Evolutionary conservation across 1,140 invertebrate species (phyloP), one percentile per base, ranked within the genome.

Genomic region (Subanguina moxae): DNA sequence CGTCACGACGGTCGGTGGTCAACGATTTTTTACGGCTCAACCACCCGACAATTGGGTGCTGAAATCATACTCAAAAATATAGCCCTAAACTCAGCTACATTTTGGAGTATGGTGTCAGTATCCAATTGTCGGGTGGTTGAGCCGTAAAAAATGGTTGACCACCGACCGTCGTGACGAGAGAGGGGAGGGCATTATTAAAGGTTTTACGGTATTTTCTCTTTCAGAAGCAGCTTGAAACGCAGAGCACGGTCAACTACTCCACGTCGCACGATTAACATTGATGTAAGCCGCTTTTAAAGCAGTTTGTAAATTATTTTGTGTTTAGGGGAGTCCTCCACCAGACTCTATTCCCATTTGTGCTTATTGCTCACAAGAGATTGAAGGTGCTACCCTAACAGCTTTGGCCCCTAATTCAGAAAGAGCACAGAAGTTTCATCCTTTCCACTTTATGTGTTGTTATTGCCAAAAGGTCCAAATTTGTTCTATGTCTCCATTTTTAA

Each of bases 351-450:
- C 74, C 8, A 72, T 82, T 58, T 82, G 80, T 64, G 82, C 81
- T 13, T 82, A 76, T 48, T 82, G 80, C 57, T 70, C 62, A 56
- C 69, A 83, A 68, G 78, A 82, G 62, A 82, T 82, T 45, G 81
- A 82, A 32, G 80, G 80, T 0, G 70, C 80, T 15, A 70, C 75
- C 57, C 67, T 82, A 21, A 82, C 80, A 13, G 80, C 80, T 9
- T 64, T 82, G 42, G 80, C 80, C 13, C 80, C 80, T 9, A 82
- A 82, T 63, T 67, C 78, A 5, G 68, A 68, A 25, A 61, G 71
- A 61, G 80, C 80, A n/a, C 80, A 83, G 62, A 82, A 82, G 57
- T 82, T 82, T 70, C 80, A 82, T 65, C 82, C 81, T 13, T 76
- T 74, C 57, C 70, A 63, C 57, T 75, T 82, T 68, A 78, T 80